A percentile compares a stretch with the other conserved stretches of the same genome.
These are phyloP conservation scores for Cantharis nigra DNA, from an alignment of 2,888 invertebrate species.

Conservation along the genomic window DNA sequence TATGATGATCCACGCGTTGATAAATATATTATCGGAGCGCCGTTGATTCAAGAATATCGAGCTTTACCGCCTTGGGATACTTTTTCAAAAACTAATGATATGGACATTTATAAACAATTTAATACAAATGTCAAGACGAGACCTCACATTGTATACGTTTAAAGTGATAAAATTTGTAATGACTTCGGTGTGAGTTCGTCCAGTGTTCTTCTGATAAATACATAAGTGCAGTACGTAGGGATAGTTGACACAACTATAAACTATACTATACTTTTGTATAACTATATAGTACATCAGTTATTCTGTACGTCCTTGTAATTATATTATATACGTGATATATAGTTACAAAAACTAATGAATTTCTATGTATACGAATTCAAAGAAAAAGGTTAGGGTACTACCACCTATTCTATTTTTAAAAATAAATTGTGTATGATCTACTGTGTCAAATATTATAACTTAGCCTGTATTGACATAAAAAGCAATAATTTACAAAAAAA, in stretches of 20 bases:
- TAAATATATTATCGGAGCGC: slow-evolving; percentile 48
- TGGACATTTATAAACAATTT: slow-evolving; percentile 56
- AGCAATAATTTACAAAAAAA: slow-evolving; percentile 13
- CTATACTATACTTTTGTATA: slow-evolving; percentile 26
- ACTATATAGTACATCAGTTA: slow-evolving; percentile 10
- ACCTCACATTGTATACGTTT: slow-evolving; percentile 61
- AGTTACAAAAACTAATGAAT: slow-evolving; percentile 37
- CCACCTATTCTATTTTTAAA: slow-evolving; percentile 21
- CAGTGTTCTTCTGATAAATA: slow-evolving; percentile 29
- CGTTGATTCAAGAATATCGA: slow-evolving; percentile 50
- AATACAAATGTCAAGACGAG: slow-evolving; percentile 49
- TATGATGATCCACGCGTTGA: slow-evolving; percentile 46
- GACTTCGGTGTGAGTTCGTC: slow-evolving; percentile 28
- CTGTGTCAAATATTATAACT: slow-evolving; percentile 25
- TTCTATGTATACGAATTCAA: slow-evolving; percentile 32
- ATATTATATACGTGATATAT: slow-evolving; percentile 11
- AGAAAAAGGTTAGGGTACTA: slow-evolving; percentile 7
- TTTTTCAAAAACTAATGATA: slow-evolving; percentile 40
- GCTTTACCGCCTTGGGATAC: slow-evolving; percentile 52
- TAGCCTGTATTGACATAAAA: slow-evolving; percentile 15
- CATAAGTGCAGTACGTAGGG: slow-evolving; percentile 17
- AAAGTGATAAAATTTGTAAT: slow-evolving; percentile 42
- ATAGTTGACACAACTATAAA: slow-evolving; percentile 10
- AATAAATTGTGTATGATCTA: slow-evolving; percentile 29
- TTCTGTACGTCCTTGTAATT: slow-evolving; percentile 23